Base-by-base conservation (phyloP, 1,140 invertebrate species). In the Drosophila guanche region DNA sequence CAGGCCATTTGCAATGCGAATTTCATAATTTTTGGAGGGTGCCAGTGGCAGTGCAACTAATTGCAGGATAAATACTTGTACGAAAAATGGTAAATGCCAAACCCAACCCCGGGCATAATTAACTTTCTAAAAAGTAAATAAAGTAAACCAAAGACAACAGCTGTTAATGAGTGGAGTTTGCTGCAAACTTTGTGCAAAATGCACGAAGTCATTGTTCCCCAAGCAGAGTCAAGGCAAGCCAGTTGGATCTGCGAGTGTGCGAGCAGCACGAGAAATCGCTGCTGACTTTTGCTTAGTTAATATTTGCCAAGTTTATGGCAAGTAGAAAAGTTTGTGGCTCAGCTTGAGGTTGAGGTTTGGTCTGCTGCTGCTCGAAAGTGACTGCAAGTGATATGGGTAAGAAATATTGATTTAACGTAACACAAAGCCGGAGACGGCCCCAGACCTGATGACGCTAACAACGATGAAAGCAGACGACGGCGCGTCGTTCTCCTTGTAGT, bases 151-250 rank as follows among this genome's bases (percentile, higher is more conserved):
- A 81, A 83, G 78, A 86, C 81, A 86, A 88, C 81, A 86, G 78
- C 74, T 86, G 78, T 66, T 86, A 88, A 83, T 88, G 81, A 86
- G 78, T 76, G 56, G 47, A 88, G 83, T 78, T 86, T 85, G 56
- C 29, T 71, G 61, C 52, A 69, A 76, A 56, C 79, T 84, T 60
- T 29, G 33, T 40, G 57, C 27, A 23, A 48, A 37, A 67, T 58
- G 48, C 53, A 54, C 46, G 43, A 43, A 56, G 25, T 52, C 51
- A 73, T 69, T 53, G 60, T 58, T 71, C 56, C 14, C 48, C 37
- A 27, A 45, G 37, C 37, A 40, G 2, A 33, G 2, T 8, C 29
- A 10, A 8, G 3, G 7, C 33, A 6, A 8, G 2, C 29, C 29
- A 27, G n/a, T 58, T 3, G 29, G 29, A 33, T 33, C 29, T 10